phyloP scores from a whole-genome alignment of 2,888 invertebrate genomes.

The Pemphredon lugubris region DNA sequence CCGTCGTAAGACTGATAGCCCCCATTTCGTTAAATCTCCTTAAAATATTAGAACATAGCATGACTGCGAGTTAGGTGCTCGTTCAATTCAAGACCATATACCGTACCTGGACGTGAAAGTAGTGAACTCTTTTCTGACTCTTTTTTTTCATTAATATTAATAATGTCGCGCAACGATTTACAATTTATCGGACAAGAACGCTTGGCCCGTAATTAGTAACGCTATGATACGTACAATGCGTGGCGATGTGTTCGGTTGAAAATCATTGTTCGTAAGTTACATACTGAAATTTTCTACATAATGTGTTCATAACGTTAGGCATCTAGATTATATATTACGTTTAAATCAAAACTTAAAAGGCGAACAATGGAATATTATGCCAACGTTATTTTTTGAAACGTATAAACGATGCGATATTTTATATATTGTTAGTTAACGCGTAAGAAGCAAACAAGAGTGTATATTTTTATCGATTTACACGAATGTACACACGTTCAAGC shows the following conservation, averaged over 20 bases:
- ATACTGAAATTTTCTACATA: too few relatives aligned
- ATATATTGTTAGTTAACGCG: conserved; percentile 9
- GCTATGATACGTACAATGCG: not conserved
- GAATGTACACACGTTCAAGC: not conserved
- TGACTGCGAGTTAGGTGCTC: conserved; percentile 21
- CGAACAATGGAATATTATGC: not conserved
- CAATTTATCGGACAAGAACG: conserved; percentile 15
- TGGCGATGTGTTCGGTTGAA: not conserved
- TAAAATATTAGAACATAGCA: conserved; percentile 12
- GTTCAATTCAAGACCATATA: conserved; percentile 25
- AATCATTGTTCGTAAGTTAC: conserved; percentile 3
- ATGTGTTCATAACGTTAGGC: not conserved
- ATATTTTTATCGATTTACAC: conserved; percentile 30
- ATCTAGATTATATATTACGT: not conserved
- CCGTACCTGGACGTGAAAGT: conserved; percentile 47
- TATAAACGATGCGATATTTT: conserved; percentile 23
- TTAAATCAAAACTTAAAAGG: not conserved
- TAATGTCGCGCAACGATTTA: too few relatives aligned
- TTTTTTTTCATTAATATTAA: conserved; percentile 5
- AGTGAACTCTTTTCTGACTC: conserved; percentile 21
- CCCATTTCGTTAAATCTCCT: conserved; percentile 5
- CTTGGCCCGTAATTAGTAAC: not conserved
- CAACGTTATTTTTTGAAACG: conserved; percentile 36
- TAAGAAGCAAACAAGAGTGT: not conserved
- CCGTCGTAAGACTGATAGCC: conserved; percentile 36